Evolutionary conservation across 2,888 invertebrate genomes (phyloP).

Genomic region (Cephus nigrinus): DNA sequence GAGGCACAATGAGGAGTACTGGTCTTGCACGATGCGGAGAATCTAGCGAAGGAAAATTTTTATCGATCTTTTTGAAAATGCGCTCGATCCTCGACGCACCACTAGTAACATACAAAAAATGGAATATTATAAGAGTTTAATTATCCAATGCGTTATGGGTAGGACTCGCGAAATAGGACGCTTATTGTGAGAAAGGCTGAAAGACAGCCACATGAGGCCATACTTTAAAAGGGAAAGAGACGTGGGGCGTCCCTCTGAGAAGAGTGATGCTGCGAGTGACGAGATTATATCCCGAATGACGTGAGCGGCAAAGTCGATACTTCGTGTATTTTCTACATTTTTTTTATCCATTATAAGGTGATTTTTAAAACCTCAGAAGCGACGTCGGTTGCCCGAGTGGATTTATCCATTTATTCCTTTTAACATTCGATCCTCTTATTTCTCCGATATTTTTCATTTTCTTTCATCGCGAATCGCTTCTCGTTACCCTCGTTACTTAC

Average conservation of each 20-base stretch:
- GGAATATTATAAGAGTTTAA: not conserved
- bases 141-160: not conserved
- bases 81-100: not conserved
- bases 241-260: not conserved
- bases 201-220: slow-evolving; percentile 53
- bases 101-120: not conserved
- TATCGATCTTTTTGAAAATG: not conserved
- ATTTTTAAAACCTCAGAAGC: not conserved
- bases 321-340: slow-evolving; percentile 29
- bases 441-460: not conserved
- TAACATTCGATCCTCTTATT: not conserved
- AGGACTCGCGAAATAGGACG: not conserved
- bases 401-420: not conserved
- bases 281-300: not conserved
- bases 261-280: not conserved
- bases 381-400: not conserved
- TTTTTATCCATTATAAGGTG: slow-evolving; percentile 17
- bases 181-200: slow-evolving; percentile 39
- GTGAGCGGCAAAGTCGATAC: slow-evolving; percentile 31
- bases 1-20: slow-evolving; percentile 32
- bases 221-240: slow-evolving; percentile 28
- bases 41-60: not conserved
- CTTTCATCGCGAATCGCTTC: not conserved
- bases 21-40: not conserved
- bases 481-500: not conserved